Base-by-base conservation (phyloP, 1,140 invertebrate genomes). In the Neodiprion lecontei region DNA sequence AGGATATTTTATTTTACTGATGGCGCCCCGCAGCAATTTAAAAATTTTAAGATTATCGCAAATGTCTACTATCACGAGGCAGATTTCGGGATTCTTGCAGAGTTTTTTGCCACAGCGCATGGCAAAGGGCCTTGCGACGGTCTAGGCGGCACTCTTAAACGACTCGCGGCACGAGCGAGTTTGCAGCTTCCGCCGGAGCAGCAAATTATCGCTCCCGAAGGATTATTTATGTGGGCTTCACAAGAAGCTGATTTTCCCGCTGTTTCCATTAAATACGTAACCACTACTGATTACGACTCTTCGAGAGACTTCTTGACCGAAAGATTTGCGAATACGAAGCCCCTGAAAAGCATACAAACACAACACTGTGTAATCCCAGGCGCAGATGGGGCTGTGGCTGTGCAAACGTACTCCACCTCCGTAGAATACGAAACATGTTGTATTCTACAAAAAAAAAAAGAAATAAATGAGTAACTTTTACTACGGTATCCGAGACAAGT, bases 61-160 rank as follows among this genome's bases (percentile, higher is more conserved):
- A 17, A 17, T 17, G 23, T 82, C 40, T 76, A 76, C 48, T 73
- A 76, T 53, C 68, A 70, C 21, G 21, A 76, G 48, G 49, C 72
- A n/a, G 78, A 79, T 76, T 78, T 76, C 74, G 67, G 69, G 21
- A 74, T 78, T 48, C 49, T 69, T 47, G 78, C 75, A 48, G 78
- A 79, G 48, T 85, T 83, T 75, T 83, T 76, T 75, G 79, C 83
- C 48, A 85, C 81, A 23, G 67, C 75, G 8, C 84, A 84, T 75
- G 83, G 84, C n/a, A 82, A 81, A 79, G 74, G 75, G 48, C 50
- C 69, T 14, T 79, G 79, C 71, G 77, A 80, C 70, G 80, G 80
- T 4, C 11, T 80, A 3, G 76, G 75, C 14, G 75, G 77, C 11
- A 79, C 74, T 49, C 12, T 78, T 1, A 77, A 79, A 72, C 48